These are phyloP conservation scores for Poecile atricapillus DNA, from an alignment of 2,113 vertebrate genomes.

Conservation along the genomic window DNA sequence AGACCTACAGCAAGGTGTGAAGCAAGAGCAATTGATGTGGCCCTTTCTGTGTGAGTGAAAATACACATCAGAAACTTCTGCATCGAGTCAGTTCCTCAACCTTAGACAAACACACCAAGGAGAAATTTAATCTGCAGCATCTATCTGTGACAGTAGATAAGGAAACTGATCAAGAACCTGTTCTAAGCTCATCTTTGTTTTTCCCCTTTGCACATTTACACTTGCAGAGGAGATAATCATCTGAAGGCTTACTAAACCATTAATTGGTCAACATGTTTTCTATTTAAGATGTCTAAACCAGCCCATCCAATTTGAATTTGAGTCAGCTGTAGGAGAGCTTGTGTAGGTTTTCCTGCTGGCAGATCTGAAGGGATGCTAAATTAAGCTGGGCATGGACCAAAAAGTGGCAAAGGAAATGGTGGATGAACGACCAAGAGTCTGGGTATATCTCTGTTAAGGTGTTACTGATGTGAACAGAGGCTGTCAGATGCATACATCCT, in stretches of 20 bases:
- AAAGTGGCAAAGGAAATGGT: not conserved
- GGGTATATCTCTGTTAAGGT: not conserved
- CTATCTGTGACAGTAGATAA: not conserved
- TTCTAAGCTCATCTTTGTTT: not conserved
- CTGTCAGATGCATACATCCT: not conserved
- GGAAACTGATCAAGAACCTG: not conserved
- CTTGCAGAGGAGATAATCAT: not conserved
- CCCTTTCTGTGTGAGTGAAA: not conserved
- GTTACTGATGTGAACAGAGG: not conserved
- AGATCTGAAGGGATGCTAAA: not conserved
- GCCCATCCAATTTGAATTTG: not conserved
- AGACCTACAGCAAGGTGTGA: not conserved
- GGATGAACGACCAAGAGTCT: not conserved
- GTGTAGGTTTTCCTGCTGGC: not conserved
- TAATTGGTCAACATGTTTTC: not conserved
- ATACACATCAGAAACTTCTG: not conserved
- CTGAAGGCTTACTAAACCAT: not conserved
- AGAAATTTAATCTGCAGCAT: not conserved
- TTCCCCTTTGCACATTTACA: not conserved
- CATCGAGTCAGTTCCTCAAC: not conserved
- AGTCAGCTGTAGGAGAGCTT: not conserved
- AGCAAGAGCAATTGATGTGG: not conserved
- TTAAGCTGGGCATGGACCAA: not conserved
- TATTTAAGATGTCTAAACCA: not conserved
- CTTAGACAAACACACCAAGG: not conserved